Base-by-base conservation (phyloP, 1,140 invertebrate genomes). In the Amyelois transitella region DNA sequence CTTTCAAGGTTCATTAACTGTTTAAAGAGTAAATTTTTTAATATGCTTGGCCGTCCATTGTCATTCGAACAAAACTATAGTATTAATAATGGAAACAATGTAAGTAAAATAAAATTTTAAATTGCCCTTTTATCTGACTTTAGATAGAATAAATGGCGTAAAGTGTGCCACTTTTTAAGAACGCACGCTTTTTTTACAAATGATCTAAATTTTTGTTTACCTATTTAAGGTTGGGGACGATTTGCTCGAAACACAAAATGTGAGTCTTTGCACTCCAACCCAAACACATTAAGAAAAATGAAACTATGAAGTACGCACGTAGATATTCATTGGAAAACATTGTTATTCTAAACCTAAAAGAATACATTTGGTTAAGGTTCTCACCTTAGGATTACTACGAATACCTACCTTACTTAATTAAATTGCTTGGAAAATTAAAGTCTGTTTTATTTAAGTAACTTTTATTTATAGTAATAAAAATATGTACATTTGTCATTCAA, bases 191-290 rank as follows among this genome's bases (percentile, higher is more conserved):
- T 10, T 6, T 32, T 4, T 32, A 14, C 6, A 3, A 38, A 2
- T 3, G 4, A 14, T 8, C 3, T 14, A 14, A 38, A 38, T 38
- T 14, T 14, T 2, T 24, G 3, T 38, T 53, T 32, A 38, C 8
- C 51, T 58, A 75, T 75, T 44, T 59, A 80, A 75, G 44, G 44
- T 28, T n/a, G 54, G 55, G n/a, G 64, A 65, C n/a, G 56, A 24
- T 21, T 49, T 67, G 2, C 1, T 54, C 18, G 67, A 72, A 20
- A 81, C 80, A 4, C 78, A 85, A 76, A 58, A 64, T 19, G 64
- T 88, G 3, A 86, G 83, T 64, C 64, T 88, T 20, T 88, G 85
- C 52, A 86, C 85, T 18, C 85, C 83, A 28, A 81, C 85, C 45
- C 78, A 86, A 62, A 43, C 1, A 21, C 17, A 38, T 0, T 3